Base-by-base conservation (phyloP, 2,888 invertebrate genomes). In the Ophion slaviceki region DNA sequence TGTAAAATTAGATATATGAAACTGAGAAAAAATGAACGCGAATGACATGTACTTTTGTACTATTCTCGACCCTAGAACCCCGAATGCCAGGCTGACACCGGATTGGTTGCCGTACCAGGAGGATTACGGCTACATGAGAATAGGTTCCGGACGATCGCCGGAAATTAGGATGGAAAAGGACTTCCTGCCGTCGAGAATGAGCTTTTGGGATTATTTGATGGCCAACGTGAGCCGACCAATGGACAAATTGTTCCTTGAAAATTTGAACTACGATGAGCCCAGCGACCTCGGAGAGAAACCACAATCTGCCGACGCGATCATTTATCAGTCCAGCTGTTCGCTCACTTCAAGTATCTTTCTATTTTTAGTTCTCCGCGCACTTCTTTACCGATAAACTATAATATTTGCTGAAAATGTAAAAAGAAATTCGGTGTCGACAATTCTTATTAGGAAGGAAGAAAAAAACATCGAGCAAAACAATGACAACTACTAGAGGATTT, bases 21-120 rank as follows among this genome's bases (percentile, higher is more conserved):
- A 70, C 28, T 7, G 40, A 68, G 53, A 53, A n/a, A 66, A 66
- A n/a, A 62, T 24, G 24, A 1, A 45, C 14, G 20, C 53, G 40
- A 8, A 40, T 47, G 14, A 45, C 32, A 66, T 62, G 20, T 20
- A 3, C 14, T 36, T 84, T 76, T 61, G 20, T 64, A 75, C 53
- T 72, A 77, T 76, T 77, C 6, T 66, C 67, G 76, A 24, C 24
- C 20, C 75, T 86, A 93, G 93, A 53, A 83, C 87, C 8, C 93
- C 93, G n/a, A 88, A 86, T 45, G 91, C 92, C 17, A 80, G 87
- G 72, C 67, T 82, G 53, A 86, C 85, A 5, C 64, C 88, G 28
- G 80, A 80, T 45, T 93, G 93, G 93, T 89, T 91, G n/a, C 89
- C 90, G 47, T 93, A 90, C 83, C 89, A 89, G 74, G 71, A 81